Evolutionary conservation across 2,113 vertebrate species (phyloP), one percentile per base, ranked within the genome.

Genomic region (cat (Felis catus)): DNA sequence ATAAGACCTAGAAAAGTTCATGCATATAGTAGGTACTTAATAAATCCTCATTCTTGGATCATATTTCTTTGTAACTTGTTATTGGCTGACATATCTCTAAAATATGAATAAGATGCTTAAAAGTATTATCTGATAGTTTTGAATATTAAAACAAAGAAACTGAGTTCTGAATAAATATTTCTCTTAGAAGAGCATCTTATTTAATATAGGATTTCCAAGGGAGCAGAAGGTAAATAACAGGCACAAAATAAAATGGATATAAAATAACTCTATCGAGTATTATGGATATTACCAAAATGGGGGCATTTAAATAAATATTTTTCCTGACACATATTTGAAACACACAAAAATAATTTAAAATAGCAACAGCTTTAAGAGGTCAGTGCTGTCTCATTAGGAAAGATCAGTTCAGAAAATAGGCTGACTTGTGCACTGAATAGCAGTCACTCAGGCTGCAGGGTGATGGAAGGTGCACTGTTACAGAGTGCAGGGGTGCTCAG

Each of bases 291-390:
- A 74, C 7, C 21, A 48, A 94, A 89, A 94, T 29, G 31, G 9
- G 4, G 19, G 25, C 76, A 95, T 89, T 94, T 83, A 94, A 94
- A 55, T 76, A 76, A 45, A 80, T 58, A 83, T 58, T 83, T 89
- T 89, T 86, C 53, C 48, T 95, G 78, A 82, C 31, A 86, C 10
- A 51, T 73, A 80, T 36, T 33, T 94, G 45, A 95, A 58, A 68
- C 19, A 91, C 10, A 79, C 7, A 94, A 58, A 92, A 95, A 61
- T 66, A 96, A 68, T 16, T 74, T 94, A 95, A 96, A 96, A 94
- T 36, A 96, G 41, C 63, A 96, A 55, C 70, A 68, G 25, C 13
- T 84, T 87, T 85, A 58, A 92, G 78, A 18, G 4, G 27, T 25
- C 36, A 74, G 53, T 58, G 13, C 51, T 66, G 29, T 85, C 74